Base-by-base conservation (phyloP, 1,140 invertebrate genomes). In the Lasaia peninsularis region DNA sequence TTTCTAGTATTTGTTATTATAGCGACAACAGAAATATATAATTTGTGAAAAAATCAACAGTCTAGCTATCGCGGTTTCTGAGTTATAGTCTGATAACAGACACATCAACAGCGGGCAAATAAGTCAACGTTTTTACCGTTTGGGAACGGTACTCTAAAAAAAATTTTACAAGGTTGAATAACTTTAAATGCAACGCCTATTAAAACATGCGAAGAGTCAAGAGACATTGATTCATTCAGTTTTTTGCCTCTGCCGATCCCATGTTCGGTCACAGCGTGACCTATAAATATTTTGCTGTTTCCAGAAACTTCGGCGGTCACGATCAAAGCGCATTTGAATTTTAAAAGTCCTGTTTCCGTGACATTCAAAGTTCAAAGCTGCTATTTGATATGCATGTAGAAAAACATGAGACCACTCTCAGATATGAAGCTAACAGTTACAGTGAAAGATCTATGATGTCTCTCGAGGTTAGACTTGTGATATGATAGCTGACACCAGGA, bases 201-300 rank as follows among this genome's bases (percentile, higher is more conserved):
- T n/a, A 48, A 48, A 48, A 20, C 20, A 48, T 48, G 40, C 40
- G n/a, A 48, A 20, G 40, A 18, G n/a, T 20, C 18, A 48, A 20
- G 40, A 18, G n/a, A 48, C 18, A 21, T n/a, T 48, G 40, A 48
- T 10, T 48, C 40, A 48, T 48, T 16, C 18, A 18, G 18, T 48
- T 48, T 35, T 48, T 48, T 48, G 40, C 20, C 40, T 21, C 40
- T 28, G 24, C 24, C 24, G 40, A 20, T 20, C 40, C 52, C 44
- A 28, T 62, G 63, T 57, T 58, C 50, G 53, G 61, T 53, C 51
- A 35, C 28, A 35, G 37, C 52, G 50, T 58, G 55, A 70, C 58
- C 56, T 63, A 63, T 56, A 60, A 61, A 65, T 61, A 61, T 61
- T 61, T 51, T 54, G 58, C 40, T 35, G 55, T 64, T 64, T 53